Conservation (phyloP, 2,797 vertebrate genomes). For the Microcaecilia unicolor region DNA sequence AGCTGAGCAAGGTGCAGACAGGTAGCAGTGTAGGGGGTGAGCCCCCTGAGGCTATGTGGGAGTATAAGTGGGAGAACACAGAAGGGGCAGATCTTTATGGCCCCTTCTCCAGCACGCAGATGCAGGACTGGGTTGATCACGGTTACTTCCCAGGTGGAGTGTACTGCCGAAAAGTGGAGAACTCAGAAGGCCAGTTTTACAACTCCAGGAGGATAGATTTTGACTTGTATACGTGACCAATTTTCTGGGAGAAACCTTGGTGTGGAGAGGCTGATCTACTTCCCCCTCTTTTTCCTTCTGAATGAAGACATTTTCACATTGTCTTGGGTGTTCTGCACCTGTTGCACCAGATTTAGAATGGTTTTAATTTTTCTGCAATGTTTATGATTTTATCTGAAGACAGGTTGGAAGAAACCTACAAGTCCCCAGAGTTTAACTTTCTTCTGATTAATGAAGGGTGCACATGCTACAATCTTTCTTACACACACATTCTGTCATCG, state of each 20-base stretch:
- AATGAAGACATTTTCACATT: no score
- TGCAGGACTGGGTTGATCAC: slow-evolving; percentile 88
- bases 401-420: no score
- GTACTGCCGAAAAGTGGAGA: slow-evolving; percentile 74
- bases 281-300: no score
- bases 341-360: no score
- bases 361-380: no score
- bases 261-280: not conserved
- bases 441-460: no score
- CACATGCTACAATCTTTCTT: no score
- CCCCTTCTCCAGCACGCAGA: slow-evolving; percentile 82
- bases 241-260: not conserved
- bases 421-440: no score
- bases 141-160: slow-evolving; percentile 80
- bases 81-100: slow-evolving; percentile 73
- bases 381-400: no score
- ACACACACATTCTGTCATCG: no score
- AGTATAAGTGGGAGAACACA: slow-evolving; percentile 81
- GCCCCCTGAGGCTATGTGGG: slow-evolving; percentile 73
- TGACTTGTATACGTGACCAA: slow-evolving; percentile 74
- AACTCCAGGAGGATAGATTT: slow-evolving; percentile 84
- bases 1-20: slow-evolving; percentile 32
- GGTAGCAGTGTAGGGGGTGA: slow-evolving; percentile 28
- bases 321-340: no score
- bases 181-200: slow-evolving; percentile 75